These are phyloP conservation scores for Nothoprocta perdicaria DNA, from an alignment of 2,113 vertebrate species.

Conservation along the genomic window DNA sequence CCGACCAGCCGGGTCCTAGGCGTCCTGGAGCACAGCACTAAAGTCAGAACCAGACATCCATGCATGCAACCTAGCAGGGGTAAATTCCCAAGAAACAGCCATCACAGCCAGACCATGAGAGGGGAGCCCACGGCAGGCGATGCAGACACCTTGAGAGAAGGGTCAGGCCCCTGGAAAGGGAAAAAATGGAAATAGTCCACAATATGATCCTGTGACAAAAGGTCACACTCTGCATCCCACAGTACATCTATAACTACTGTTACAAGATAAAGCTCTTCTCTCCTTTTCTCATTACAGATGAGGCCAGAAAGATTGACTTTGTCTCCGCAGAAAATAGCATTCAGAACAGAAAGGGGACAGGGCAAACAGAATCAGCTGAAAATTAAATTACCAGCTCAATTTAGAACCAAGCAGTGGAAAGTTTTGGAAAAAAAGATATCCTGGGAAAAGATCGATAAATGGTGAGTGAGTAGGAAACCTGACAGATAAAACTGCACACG, in stretches of 20 bases:
- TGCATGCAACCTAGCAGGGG: not conserved
- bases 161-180: not conserved
- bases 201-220: not conserved
- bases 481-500: accelerated
- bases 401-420: not conserved
- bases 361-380: not conserved
- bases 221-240: not conserved
- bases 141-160: accelerated
- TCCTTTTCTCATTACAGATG: not conserved
- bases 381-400: not conserved
- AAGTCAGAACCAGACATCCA: not conserved
- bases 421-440: not conserved
- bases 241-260: not conserved
- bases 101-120: not conserved
- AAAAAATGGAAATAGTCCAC: not conserved
- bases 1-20: not conserved
- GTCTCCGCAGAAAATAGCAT: not conserved
- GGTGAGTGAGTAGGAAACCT: not conserved
- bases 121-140: not conserved
- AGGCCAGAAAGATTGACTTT: not conserved
- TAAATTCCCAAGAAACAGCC: not conserved
- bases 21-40: not conserved
- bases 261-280: not conserved
- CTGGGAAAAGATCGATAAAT: not conserved
- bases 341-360: not conserved